Base-by-base conservation (phyloP, 2,797 vertebrate genomes). In the Poeciliopsis turneri region DNA sequence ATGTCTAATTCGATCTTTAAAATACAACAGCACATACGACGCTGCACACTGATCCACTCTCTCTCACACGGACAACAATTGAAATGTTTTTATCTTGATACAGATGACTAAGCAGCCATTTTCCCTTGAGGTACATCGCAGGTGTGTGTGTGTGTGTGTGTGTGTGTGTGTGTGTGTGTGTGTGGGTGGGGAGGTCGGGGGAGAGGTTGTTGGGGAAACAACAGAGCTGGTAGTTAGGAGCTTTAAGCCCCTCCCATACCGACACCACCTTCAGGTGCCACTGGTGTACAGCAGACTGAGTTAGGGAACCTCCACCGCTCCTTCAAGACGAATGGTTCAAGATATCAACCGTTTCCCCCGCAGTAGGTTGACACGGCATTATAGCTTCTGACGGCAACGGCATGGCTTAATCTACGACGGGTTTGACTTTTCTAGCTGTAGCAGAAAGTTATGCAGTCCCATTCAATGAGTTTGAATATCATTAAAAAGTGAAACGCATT, bases 291-390 rank as follows among this genome's bases (percentile, higher is more conserved):
- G 74, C 18, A 72, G 80, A 49, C 70, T 61, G 83, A 79, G 75
- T 83, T 77, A 71, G 82, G 71, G 75, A 89, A 78, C 80, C 81
- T 83, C 47, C 45, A 46, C 84, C 73, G 88, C 89, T 91, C 76
- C 61, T 83, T 30, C 53, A 83, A 84, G 84, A 80, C 82, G 83
- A 78, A 68, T 70, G 75, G 71, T 72, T 75, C 5, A 77, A 87
- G 69, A 82, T 78, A 81, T 89, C 85, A 91, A 86, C 81, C 70
- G 84, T 89, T 94, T 93, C 87, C 92, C 74, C 82, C 28, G 25
- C 5, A n/a, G 15, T 28, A 74, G n/a, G 28, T 33, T 15, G 51
- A 13, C 25, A 43, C 57, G 12, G 25, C 39, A 41, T 23, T 73
- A 55, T 25, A 53, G 25, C 13, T 39, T 12, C 23, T 23, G 5